Evolutionary conservation across 2,797 vertebrate species (phyloP), one percentile per base, ranked within the genome.

Genomic region (Perodicticus potto): DNA sequence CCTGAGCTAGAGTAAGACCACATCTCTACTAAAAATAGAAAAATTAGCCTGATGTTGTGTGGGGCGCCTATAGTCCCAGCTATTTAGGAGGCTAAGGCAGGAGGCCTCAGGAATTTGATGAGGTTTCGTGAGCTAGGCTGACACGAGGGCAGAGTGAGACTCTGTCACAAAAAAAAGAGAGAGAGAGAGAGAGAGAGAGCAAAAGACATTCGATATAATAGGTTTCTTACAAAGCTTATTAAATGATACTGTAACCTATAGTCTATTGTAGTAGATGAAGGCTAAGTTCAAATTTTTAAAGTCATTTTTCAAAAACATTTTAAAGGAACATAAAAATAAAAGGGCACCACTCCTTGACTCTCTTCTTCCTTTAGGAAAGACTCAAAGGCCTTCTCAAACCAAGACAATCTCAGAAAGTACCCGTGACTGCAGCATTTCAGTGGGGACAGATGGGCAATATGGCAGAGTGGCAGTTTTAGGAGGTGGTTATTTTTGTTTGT

Each of bases 251-350:
- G 11, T 63, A 57, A 76, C 25, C 32, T 76, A 55, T 3, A n/a
- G 73, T 80, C 82, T 82, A 9, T 80, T 84, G 67, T 70, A 37
- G 55, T 67, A 72, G 19, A 55, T 86, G 22, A 78, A 89, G 10
- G 43, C 32, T 89, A 65, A 82, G 32, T 77, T 3, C 37, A 80
- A 89, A 57, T 67, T 10, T 89, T 73, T 40, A n/a, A 92, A 76
- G 22, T 94, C 85, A 73, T 6, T 67, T 93, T 92, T 63, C 40
- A 70, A 92, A 91, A 86, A 25, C 11, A 53, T 80, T 77, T 87
- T 63, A 86, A 92, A 89, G 25, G 45, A 81, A 80, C 74, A 93
- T 22, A 81, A 78, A 89, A 89, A 74, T 13, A 59, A 78, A 74
- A 61, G 27, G 40, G 22, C 22, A 34, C 20, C 11, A 29, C 32